Base-by-base conservation (phyloP, 2,888 invertebrate genomes). In the Phymatocera aterrima region DNA sequence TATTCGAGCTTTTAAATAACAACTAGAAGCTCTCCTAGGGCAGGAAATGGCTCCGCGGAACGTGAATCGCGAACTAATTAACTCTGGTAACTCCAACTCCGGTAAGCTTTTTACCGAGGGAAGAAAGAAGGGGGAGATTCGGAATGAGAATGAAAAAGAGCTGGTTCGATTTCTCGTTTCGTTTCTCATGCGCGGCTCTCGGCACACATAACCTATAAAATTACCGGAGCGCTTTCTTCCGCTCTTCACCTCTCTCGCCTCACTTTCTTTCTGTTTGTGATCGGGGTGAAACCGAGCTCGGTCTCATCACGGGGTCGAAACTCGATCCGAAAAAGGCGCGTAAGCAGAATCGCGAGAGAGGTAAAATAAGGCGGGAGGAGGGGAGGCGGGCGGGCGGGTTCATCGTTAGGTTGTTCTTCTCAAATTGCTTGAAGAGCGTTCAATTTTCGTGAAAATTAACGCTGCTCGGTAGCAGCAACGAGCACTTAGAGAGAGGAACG, bases 1-100 rank as follows among this genome's bases (percentile, higher is more conserved):
- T 34, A 40, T 75, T 75, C 75, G 75, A 57, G 75, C 75, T 75
- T 75, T 75, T 75, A 75, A 75, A 75, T 54, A 75, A 75, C 75
- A 60, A 75, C 75, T 60, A 60, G 57, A 60, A 75, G 75, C 75
- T 75, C 75, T 75, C 24, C 75, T 72, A 48, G 57, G 57, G 43
- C 75, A 60, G 75, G 75, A 75, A 75, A 57, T 60, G 75, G 75
- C 51, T 28, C 34, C 31, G 34, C 15, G 70, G 51, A 24, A 72
- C 70, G 70, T 72, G 70, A 72, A 72, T 51, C 34, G 70, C 34
- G 48, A 72, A 72, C 70, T 72, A 72, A 72, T 72, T 72, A 72
- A 68, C 24, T 68, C 68, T 2, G 40, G 43, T 46, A 2, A 8
- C 21, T 40, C 21, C 10, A 18, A 10, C 4, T 65, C 40, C 21